Percentiles rank a stretch among this genome's conserved stretches.
Conservation (phyloP, 2,888 invertebrate species). For the Synergus umbraculus region DNA sequence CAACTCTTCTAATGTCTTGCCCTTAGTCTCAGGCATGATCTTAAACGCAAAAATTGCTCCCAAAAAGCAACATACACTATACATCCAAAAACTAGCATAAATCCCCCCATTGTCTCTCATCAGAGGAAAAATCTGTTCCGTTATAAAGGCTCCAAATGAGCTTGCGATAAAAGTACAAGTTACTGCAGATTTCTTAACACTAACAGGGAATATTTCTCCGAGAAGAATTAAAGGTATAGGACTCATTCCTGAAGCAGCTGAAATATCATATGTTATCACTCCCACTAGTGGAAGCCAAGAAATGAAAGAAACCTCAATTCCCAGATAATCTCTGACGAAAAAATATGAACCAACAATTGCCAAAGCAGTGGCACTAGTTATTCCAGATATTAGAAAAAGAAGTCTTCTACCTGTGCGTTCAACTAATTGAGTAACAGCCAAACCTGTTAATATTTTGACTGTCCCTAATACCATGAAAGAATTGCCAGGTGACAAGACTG, state of each 20-base stretch:
- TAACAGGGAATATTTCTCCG: conserved; percentile 82
- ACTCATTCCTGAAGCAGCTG: conserved; percentile 82
- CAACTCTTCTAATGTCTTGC: no score
- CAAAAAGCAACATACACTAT: no score
- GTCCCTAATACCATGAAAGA: conserved; percentile 80
- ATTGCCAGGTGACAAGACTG: conserved; percentile 78
- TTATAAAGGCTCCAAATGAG: no score
- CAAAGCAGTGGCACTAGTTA: conserved; percentile 71
- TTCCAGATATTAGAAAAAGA: conserved; percentile 81
- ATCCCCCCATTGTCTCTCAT: no score
- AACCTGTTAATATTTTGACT: conserved; percentile 80
- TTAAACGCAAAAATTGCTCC: no score
- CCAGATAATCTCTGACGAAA: conserved; percentile 78
- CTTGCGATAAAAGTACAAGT: conserved; percentile 66
- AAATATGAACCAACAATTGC: conserved; percentile 81
- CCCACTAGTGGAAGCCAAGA: conserved; percentile 81
- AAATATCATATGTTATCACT: conserved; percentile 82
- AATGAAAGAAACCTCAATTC: conserved; percentile 77
- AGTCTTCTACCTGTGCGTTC: conserved; percentile 80
- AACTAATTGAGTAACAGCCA: conserved; percentile 79
- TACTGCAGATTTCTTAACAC: conserved; percentile 83
- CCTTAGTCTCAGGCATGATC: no score
- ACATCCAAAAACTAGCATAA: no score
- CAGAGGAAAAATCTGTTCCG: no score
- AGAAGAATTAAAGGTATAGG: conserved; percentile 83